Conservation (phyloP, 2,797 vertebrate genomes). For the Acanthurus tractus region DNA sequence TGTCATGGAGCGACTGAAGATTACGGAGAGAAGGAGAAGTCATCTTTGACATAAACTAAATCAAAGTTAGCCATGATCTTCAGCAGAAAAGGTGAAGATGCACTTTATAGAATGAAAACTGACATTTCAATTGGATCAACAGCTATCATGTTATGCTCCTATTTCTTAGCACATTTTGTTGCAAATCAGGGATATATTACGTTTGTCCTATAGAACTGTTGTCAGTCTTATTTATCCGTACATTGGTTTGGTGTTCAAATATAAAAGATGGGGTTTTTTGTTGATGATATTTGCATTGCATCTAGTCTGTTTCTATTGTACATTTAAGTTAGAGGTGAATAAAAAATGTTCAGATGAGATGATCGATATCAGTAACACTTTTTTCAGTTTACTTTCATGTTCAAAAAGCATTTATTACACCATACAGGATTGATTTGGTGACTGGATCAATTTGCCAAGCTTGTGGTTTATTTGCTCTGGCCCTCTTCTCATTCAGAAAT, state of each 20-base stretch:
- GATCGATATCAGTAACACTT: background rate
- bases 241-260: background rate
- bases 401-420: background rate
- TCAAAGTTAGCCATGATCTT: conserved; percentile 32
- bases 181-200: background rate
- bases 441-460: no score
- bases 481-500: no score
- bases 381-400: background rate
- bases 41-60: conserved; percentile 44
- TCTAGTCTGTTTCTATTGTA: background rate
- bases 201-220: background rate
- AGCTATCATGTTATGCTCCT: background rate
- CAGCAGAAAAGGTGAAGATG: conserved; percentile 15
- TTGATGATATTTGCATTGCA: background rate
- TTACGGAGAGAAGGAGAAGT: conserved; percentile 35
- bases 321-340: background rate
- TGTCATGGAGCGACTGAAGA: conserved; percentile 50
- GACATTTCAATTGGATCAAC: conserved; percentile 42
- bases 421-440: background rate
- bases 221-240: background rate
- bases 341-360: background rate
- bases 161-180: background rate
- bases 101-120: conserved; percentile 25
- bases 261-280: background rate
- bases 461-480: no score